Percentiles rank a stretch among this genome's conserved stretches.
Conservation (phyloP, 1,140 invertebrate genomes). For the Polypedilum vanderplanki region DNA sequence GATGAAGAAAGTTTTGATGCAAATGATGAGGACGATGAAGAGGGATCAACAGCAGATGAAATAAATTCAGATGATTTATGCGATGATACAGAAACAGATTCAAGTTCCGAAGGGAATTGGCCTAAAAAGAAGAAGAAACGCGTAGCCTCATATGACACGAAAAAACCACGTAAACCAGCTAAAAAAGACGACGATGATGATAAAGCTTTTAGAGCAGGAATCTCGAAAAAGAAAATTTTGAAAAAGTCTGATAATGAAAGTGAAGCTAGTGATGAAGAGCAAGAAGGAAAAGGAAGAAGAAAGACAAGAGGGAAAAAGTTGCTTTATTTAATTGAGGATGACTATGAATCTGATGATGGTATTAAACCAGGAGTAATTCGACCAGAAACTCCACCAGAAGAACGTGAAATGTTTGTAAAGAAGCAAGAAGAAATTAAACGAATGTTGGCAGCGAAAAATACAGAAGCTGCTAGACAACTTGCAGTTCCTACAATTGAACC, state of each 20-base stretch:
- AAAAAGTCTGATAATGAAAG: constrained; percentile 38
- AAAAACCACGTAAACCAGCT: constrained; percentile 33
- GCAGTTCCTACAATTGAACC: constrained; percentile 41
- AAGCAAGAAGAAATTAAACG: constrained; percentile 43
- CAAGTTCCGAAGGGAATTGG: constrained; percentile 40
- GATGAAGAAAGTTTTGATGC: constrained; percentile 39
- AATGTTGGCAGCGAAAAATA: constrained; percentile 43
- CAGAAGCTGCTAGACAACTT: constrained; percentile 40
- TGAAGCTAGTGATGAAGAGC: constrained; percentile 50
- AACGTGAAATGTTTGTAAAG: constrained; percentile 43
- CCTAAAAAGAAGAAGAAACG: constrained; percentile 39
- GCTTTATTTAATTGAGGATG: constrained; percentile 56
- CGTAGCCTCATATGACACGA: constrained; percentile 39
- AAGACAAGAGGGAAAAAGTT: constrained; percentile 61
- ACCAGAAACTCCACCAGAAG: constrained; percentile 43
- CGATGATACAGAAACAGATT: constrained; percentile 40
- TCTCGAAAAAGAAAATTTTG: not conserved
- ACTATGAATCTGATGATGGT: constrained; percentile 46
- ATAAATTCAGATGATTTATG: constrained; percentile 54
- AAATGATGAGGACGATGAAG: constrained; percentile 38
- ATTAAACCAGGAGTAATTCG: constrained; percentile 45
- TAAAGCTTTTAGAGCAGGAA: constrained; percentile 26
- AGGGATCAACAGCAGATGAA: constrained; percentile 41
- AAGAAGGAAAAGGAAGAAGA: constrained; percentile 49
- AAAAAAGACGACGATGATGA: constrained; percentile 36